phyloP scores from a whole-genome alignment of 2,888 invertebrate species.

The Homarus gammarus region DNA sequence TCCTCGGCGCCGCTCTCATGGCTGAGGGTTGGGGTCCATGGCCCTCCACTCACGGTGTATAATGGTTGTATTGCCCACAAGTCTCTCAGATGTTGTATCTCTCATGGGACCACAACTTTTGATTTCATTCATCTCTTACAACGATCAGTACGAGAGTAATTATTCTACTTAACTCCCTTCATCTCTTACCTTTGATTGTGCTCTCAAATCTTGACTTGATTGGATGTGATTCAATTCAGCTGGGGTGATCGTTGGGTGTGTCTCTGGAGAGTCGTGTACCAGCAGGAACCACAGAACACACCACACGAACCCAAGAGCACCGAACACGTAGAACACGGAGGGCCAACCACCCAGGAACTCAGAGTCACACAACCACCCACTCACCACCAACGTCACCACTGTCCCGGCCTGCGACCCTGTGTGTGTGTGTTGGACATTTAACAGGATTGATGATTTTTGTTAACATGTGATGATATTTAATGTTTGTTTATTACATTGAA shows the following conservation, averaged over 20 bases:
- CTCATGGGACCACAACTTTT: too few species aligned
- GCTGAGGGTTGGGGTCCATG: too few species aligned
- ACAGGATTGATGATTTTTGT: too few species aligned
- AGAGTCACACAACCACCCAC: conserved; percentile 82
- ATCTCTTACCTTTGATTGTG: background rate
- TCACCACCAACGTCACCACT: conserved; percentile 82
- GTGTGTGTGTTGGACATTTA: too few species aligned
- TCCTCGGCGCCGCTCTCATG: too few species aligned
- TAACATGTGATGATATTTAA: background rate
- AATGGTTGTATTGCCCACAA: too few species aligned
- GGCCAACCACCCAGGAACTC: conserved; percentile 82
- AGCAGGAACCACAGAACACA: conserved; percentile 80
- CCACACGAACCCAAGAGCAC: conserved; percentile 80
- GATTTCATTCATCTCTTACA: too few species aligned
- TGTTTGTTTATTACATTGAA: background rate
- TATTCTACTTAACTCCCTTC: too few species aligned
- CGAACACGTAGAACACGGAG: conserved; percentile 83
- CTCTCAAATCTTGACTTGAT: conserved; percentile 78
- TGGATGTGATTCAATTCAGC: conserved; percentile 80
- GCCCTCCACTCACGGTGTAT: too few species aligned
- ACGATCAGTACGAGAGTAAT: too few species aligned
- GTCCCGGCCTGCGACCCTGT: conserved; percentile 86
- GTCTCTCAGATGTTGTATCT: too few species aligned
- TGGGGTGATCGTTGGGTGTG: conserved; percentile 82
- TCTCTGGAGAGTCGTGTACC: conserved; percentile 81